Base-by-base conservation (phyloP, 2,113 vertebrate genomes). In the Rana temporaria region DNA sequence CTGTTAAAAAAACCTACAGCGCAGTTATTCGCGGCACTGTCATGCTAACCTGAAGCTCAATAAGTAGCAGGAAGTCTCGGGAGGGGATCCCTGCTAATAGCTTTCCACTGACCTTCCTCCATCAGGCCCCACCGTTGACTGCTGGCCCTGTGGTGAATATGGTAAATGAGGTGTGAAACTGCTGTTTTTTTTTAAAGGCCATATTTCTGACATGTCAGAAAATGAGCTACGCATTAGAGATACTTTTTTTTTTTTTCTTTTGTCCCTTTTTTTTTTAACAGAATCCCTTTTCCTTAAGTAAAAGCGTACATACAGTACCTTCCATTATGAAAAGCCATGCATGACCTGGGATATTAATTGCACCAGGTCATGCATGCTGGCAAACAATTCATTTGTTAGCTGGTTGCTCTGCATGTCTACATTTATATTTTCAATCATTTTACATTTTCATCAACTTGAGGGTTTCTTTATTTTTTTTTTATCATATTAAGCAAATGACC, bases 351-450 rank as follows among this genome's bases (percentile, higher is more conserved):
- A 94, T 92, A 93, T 93, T 94, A 94, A 94, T 92, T 94, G 91
- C 87, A 86, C 84, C 85, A 88, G 91, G 90, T 88, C 89, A 90
- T 91, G 89, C 89, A 90, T 90, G 89, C 70, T 84, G 88, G 89
- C 90, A 92, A 92, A 95, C 90, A 89, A 94, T 90, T 88, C 93
- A 90, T 93, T 93, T 95, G 91, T 93, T 94, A 91, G 86, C 89
- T 91, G 90, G 89, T 93, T 90, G 92, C 92, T 92, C 93, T 92
- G 42, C 90, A 89, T 89, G 87, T 86, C 91, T 91, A 91, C 91
- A 93, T 94, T 95, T 93, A 93, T 93, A 93, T 93, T 94, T 93
- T 92, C 91, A 90, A 93, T 88, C 86, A 89, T 91, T 92, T 87
- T 89, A 86, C 89, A 89, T 90, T 92, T 93, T 90, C 89, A 90